Evolutionary conservation across 2,113 vertebrate genomes (phyloP).

Genomic region (Ginglymostoma cirratum): DNA sequence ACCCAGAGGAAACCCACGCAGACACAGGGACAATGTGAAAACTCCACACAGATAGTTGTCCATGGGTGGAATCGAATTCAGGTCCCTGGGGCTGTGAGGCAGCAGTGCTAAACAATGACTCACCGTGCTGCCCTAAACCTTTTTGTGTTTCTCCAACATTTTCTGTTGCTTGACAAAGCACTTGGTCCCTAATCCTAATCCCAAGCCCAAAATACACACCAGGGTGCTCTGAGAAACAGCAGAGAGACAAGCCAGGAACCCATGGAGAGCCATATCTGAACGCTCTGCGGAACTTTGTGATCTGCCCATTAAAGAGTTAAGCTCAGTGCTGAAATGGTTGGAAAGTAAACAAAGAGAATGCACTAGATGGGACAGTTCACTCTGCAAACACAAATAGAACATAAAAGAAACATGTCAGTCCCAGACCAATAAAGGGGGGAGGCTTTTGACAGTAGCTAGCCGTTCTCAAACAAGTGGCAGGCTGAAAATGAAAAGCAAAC

Average conservation of each 20-base stretch:
- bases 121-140: too few species aligned
- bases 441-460: background rate
- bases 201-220: too few species aligned
- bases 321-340: background rate
- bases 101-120: too few species aligned
- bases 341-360: background rate
- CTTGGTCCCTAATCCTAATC: too few species aligned
- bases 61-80: too few species aligned
- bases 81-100: too few species aligned
- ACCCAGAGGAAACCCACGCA: too few species aligned
- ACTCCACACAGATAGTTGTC: too few species aligned
- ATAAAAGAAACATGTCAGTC: background rate
- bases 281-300: background rate
- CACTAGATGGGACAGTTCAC: background rate
- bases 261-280: background rate
- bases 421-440: too few species aligned
- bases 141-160: too few species aligned
- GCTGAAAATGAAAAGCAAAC: conserved; percentile 40
- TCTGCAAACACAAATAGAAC: background rate
- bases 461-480: background rate
- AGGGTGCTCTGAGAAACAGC: background rate
- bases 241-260: background rate
- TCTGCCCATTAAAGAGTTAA: background rate
- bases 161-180: too few species aligned
- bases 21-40: too few species aligned